Evolutionary conservation across 2,797 vertebrate species (phyloP), one percentile per base, ranked within the genome.

Genomic region (Syncerus caffer): DNA sequence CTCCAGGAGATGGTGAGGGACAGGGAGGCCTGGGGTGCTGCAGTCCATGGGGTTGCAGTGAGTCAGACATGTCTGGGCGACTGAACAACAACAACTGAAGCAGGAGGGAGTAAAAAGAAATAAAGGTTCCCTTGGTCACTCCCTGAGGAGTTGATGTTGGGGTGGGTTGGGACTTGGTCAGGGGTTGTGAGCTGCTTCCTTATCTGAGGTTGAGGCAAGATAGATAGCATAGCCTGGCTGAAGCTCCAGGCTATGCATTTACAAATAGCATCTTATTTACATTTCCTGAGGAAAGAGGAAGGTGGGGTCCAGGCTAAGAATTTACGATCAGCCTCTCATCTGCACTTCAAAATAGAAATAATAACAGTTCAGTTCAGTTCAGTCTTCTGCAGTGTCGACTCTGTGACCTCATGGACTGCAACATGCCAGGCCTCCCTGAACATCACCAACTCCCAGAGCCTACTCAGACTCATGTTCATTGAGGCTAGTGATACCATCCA

Each of bases 351-450:
- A 67, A 19, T 34, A 67, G 16, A 67, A 67, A 67, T 19, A 67
- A 67, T 1, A 64, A 64, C 16, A 67, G 0, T 34, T 67, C 16
- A n/a, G 7, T 62, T 62, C 62, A 64, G 8, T 34, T 67, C 64
- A 21, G n/a, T 19, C 15, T n/a, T n/a, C 62, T 0, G 0, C 29
- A 16, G 60, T 62, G 29, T 62, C 1, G 0, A n/a, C 62, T 64
- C 31, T 34, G 4, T 67, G 62, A 67, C 16, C 31, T n/a, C 62
- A 9, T 4, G 62, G 31, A 67, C 62, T 34, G 31, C 16, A 34
- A 67, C 4, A 34, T 34, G 31, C 4, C 62, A 34, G 31, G 31
- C 31, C 16, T 67, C 16, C 62, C 31, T 34, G 31, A 34, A 8
- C 31, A 34, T 34, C 62, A 19, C 62, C 62, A 67, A 67, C 4